These are phyloP conservation scores for Sus cebifrons DNA, from an alignment of 2,797 vertebrate species.

Conservation along the genomic window DNA sequence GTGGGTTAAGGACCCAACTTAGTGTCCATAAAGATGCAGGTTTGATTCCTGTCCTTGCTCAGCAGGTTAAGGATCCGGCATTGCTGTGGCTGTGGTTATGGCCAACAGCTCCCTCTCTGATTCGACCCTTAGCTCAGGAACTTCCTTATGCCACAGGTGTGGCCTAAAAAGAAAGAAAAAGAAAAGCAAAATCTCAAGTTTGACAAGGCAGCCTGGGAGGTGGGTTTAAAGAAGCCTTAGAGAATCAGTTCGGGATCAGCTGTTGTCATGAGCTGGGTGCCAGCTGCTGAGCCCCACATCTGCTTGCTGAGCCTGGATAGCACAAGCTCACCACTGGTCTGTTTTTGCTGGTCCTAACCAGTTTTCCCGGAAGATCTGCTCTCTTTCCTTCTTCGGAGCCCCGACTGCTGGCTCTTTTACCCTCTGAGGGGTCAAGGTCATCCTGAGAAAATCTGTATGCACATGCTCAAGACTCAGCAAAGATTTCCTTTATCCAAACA, in stretches of 20 bases:
- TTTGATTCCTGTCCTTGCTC: no score
- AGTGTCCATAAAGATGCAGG: no score
- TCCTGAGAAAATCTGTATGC: accelerated
- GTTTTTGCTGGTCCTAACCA: background rate
- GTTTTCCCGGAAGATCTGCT: background rate
- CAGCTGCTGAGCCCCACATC: background rate
- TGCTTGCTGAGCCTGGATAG: background rate
- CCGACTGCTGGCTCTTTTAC: background rate
- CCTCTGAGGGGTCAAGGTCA: background rate
- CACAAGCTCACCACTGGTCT: accelerated
- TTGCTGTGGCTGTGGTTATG: no score
- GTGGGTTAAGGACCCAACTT: no score
- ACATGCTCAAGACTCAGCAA: background rate
- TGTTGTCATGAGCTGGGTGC: background rate
- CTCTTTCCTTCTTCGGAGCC: background rate
- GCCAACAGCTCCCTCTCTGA: no score
- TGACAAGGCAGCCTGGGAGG: accelerated
- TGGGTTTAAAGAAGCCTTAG: background rate
- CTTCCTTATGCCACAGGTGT: no score
- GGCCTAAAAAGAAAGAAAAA: no score
- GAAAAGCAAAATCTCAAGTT: background rate
- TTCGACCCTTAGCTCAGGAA: no score
- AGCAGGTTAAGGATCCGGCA: no score
- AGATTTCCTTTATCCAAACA: background rate
- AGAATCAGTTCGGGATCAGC: accelerated